These are phyloP conservation scores for Malachius bipustulatus DNA, from an alignment of 2,888 invertebrate species.

Conservation along the genomic window DNA sequence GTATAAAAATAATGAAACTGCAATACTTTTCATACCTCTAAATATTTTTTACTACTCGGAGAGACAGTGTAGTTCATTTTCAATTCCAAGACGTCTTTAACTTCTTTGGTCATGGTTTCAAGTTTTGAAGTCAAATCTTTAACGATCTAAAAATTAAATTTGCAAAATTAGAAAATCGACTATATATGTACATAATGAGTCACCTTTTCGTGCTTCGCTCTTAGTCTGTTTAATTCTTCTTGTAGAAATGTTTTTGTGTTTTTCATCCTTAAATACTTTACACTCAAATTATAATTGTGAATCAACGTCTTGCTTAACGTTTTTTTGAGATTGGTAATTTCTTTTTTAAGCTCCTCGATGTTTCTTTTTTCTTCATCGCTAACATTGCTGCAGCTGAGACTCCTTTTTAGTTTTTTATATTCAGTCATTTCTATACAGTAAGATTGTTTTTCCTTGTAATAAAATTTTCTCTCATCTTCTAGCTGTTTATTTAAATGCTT, in stretches of 20 bases:
- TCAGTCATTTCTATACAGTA: constrained; percentile 41
- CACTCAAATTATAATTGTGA: constrained; percentile 36
- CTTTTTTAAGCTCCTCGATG: constrained; percentile 29
- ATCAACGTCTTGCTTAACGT: constrained; percentile 33
- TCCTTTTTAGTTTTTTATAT: constrained; percentile 29
- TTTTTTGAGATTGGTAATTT: constrained; percentile 32
- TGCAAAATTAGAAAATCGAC: constrained; percentile 1
- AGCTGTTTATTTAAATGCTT: constrained; percentile 42
- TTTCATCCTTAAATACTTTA: constrained; percentile 36
- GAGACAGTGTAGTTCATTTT: constrained; percentile 29
- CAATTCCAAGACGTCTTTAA: constrained; percentile 28
- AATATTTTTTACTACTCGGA: constrained; percentile 34
- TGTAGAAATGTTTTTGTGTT: constrained; percentile 33
- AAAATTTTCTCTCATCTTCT: constrained; percentile 43
- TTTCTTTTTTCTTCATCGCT: constrained; percentile 14
- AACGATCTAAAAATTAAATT: constrained; percentile 25
- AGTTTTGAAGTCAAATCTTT: constrained; percentile 29
- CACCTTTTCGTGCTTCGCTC: constrained; percentile 30
- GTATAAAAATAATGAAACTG: background rate
- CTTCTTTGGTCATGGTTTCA: constrained; percentile 27
- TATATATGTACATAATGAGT: constrained; percentile 5
- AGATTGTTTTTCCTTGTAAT: constrained; percentile 43
- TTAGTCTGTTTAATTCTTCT: constrained; percentile 27
- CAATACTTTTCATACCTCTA: constrained; percentile 27
- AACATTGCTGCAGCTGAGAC: constrained; percentile 19